Conservation (phyloP, 2,113 vertebrate genomes). For the Podiceps cristatus region DNA sequence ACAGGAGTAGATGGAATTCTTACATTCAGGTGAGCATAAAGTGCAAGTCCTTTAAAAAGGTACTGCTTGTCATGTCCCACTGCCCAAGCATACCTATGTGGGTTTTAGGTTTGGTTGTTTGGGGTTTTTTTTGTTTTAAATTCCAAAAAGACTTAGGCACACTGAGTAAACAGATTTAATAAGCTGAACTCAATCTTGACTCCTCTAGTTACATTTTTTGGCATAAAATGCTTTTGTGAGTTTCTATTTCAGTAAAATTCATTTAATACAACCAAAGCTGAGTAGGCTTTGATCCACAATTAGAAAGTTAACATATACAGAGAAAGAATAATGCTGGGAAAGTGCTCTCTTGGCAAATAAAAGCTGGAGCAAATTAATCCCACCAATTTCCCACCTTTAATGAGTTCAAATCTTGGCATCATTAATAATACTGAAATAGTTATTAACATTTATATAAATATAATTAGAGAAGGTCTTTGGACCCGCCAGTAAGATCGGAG, state of each 20-base stretch:
- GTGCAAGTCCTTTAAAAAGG: constrained; percentile 1
- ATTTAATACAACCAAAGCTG: constrained; percentile 58
- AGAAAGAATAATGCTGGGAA: constrained; percentile 67
- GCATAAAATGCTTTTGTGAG: constrained; percentile 60
- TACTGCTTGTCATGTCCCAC: not conserved
- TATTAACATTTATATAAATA: constrained; percentile 51
- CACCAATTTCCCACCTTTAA: constrained; percentile 63
- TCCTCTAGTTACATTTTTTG: constrained; percentile 70
- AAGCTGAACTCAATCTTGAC: constrained; percentile 67
- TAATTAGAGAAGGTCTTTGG: constrained; percentile 37
- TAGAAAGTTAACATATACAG: constrained; percentile 56
- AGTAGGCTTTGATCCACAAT: constrained; percentile 63
- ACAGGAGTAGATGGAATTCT: constrained; percentile 15
- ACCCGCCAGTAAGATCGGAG: constrained; percentile 21
- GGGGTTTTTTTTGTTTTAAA: not conserved
- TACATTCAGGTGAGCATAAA: not conserved
- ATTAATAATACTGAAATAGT: constrained; percentile 35
- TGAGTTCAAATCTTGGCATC: constrained; percentile 47
- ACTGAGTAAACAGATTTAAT: constrained; percentile 66
- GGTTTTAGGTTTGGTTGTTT: not conserved
- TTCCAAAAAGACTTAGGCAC: constrained; percentile 57
- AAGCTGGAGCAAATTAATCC: constrained; percentile 49
- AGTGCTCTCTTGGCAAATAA: constrained; percentile 62
- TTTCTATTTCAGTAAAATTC: constrained; percentile 65
- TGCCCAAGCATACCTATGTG: not conserved